Evolutionary conservation across 2,113 vertebrate species (phyloP).

Genomic region (Cyphomyrus plagiostoma): DNA sequence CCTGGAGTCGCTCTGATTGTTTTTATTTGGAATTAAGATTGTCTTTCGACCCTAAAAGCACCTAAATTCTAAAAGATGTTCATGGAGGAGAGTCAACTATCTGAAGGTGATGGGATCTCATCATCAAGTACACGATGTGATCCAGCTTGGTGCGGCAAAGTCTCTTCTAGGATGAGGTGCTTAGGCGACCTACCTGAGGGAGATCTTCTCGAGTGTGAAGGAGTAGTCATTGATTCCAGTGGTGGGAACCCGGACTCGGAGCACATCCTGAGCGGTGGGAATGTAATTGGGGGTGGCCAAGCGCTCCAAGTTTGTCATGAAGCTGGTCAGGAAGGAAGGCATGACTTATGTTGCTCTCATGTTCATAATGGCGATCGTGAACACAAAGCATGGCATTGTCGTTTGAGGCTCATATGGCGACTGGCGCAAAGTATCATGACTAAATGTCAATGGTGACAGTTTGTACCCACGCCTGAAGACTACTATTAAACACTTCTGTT

Average conservation of each 20-base stretch:
- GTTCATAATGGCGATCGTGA: background rate
- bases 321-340: conserved; percentile 52
- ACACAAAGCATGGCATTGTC: background rate
- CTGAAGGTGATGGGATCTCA: background rate
- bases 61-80: background rate
- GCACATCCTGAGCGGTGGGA: conserved; percentile 75
- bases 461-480: background rate
- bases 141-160: background rate
- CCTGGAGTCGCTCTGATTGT: background rate
- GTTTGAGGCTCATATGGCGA: background rate
- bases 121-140: background rate
- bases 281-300: conserved; percentile 63
- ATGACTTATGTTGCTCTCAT: background rate
- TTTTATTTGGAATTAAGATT: background rate
- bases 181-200: conserved; percentile 62
- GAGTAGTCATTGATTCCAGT: conserved; percentile 84
- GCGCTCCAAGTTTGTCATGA: conserved; percentile 72
- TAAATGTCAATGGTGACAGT: background rate
- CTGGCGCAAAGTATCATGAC: background rate
- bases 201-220: conserved; percentile 73
- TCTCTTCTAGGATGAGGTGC: background rate
- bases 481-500: background rate
- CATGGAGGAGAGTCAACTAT: background rate
- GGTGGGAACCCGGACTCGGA: conserved; percentile 82
- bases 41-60: background rate